Evolutionary conservation across 2,113 vertebrate species (phyloP).

Genomic region (Tinamus guttatus): DNA sequence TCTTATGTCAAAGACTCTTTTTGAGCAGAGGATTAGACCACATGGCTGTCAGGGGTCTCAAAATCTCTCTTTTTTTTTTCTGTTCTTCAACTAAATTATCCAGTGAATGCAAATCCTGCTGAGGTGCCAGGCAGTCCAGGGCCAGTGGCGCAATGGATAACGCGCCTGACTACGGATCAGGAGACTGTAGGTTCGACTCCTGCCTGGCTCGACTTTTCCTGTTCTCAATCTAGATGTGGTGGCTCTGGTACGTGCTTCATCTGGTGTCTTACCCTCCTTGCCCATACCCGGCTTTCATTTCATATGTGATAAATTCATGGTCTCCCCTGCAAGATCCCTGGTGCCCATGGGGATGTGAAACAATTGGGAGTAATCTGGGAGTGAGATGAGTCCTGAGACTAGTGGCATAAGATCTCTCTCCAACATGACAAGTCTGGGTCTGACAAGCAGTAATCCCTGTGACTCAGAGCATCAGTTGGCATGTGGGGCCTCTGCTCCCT

Average conservation of each 20-base stretch:
- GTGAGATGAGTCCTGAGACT: background rate
- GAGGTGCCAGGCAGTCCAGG: background rate
- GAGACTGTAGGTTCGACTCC: slow-evolving; percentile 82
- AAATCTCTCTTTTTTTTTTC: background rate
- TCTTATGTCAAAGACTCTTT: background rate
- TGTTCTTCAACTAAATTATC: background rate
- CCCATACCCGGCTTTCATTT: background rate
- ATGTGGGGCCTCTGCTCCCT: no score
- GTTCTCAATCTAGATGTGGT: background rate
- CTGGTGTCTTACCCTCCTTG: background rate
- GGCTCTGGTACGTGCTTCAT: background rate
- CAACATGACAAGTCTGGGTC: background rate
- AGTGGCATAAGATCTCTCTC: background rate
- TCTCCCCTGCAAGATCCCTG: background rate
- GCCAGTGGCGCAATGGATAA: slow-evolving; percentile 78
- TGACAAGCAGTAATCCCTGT: background rate
- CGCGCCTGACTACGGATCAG: slow-evolving; percentile 75
- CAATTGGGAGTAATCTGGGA: background rate
- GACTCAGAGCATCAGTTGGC: background rate
- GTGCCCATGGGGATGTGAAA: background rate
- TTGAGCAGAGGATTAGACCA: background rate
- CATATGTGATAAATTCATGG: background rate
- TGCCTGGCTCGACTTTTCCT: slow-evolving; percentile 58
- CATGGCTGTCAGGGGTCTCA: background rate
- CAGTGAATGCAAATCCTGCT: background rate